Base-by-base conservation (phyloP, 2,113 vertebrate species). In the Pygoscelis antarcticus region DNA sequence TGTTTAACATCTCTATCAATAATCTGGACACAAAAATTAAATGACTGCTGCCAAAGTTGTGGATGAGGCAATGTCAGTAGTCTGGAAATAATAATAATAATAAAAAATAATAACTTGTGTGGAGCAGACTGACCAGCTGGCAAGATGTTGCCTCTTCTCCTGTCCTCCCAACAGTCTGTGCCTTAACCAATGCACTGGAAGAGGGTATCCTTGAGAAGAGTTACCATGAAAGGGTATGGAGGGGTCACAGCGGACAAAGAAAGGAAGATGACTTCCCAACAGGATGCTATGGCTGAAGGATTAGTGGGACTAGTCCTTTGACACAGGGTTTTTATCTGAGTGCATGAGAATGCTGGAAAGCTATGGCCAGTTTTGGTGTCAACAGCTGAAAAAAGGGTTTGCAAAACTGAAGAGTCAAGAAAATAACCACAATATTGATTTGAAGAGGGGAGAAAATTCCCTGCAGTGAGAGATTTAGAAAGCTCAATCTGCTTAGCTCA, bases 401-500 rank as follows among this genome's bases (percentile, higher is more conserved):
- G 77, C 42, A 70, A 66, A 93, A 84, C 51, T 74, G 82, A 9
- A 49, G 55, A 96, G 79, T 78, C 14, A n/a, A 94, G 79, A 68
- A 93, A 94, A 92, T 83, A 93, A 55, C 88, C 79, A 78, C 85
- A 90, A 36, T 90, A 95, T 92, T 90, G 83, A 97, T 96, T 94
- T 86, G 92, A 92, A 61, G 76, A 92, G 88, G 60, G 64, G 72
- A 90, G 88, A 87, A 95, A 96, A 90, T 92, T 94, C 90, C 88
- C 83, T 5, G n/a, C 76, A 90, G 85, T 74, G 94, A 60, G 95
- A 88, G 95, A 81, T 97, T 97, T 97, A 94, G 64, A 76, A 38
- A 78, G 30, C 64, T 93, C 92, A 97, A 95, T 95, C 95, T 97
- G 96, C 94, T 97, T 96, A 96, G 79, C 88, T 96, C 86, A 89